Conservation (phyloP, 2,888 invertebrate species). For the Thelaira solivaga region DNA sequence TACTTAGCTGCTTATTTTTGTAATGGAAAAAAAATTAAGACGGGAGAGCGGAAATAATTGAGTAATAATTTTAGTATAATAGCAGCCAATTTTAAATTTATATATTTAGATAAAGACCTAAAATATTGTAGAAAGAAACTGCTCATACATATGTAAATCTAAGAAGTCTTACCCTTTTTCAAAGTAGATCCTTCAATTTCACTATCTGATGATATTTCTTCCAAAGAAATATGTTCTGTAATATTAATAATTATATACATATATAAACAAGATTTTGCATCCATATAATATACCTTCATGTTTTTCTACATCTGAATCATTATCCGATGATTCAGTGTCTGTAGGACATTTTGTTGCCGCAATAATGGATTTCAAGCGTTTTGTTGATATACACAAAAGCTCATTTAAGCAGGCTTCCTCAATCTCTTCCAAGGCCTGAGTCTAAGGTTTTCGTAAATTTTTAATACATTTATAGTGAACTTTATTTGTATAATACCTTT, state of each 20-base stretch:
- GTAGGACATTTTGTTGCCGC: conserved; percentile 74
- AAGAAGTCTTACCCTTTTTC: conserved; percentile 65
- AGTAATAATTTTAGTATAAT: too few species aligned
- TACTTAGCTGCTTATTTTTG: too few species aligned
- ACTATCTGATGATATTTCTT: conserved; percentile 80
- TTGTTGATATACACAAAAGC: conserved; percentile 81
- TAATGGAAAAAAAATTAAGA: too few species aligned
- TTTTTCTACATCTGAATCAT: conserved; percentile 74
- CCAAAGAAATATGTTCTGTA: conserved; percentile 80
- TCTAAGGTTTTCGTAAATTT: conserved; percentile 64
- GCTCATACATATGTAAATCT: too few species aligned
- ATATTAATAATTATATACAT: neutral
- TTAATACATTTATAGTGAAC: neutral
- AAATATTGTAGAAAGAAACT: too few species aligned
- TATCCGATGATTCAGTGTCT: conserved; percentile 75
- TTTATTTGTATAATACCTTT: conserved; percentile 67
- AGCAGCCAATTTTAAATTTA: too few species aligned
- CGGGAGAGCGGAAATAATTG: too few species aligned
- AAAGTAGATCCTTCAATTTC: conserved; percentile 69
- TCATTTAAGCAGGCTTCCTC: conserved; percentile 81
- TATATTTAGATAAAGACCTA: too few species aligned
- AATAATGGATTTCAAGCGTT: conserved; percentile 80
- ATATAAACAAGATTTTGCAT: neutral
- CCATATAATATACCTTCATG: conserved; percentile 69
- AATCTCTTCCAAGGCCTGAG: conserved; percentile 77